Evolutionary conservation across 37 sponge, comb jelly and placozoan genomes (phyloP).

Genomic region (Spongilla lacustris): DNA sequence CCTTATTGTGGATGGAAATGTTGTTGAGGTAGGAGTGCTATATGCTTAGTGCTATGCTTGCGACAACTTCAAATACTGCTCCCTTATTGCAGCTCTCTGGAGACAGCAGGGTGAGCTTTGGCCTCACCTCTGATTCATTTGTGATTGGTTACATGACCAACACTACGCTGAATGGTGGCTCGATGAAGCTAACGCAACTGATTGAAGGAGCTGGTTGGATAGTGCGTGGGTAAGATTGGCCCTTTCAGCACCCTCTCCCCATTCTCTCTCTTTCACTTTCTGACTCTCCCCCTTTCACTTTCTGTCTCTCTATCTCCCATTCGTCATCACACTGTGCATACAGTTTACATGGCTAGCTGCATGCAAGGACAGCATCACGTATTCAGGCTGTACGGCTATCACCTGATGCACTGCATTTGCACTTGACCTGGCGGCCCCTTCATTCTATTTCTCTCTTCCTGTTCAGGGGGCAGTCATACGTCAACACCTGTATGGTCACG

Average conservation of each 20-base stretch:
- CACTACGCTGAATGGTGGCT: slow-evolving; percentile 18
- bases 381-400: no score
- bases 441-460: no score
- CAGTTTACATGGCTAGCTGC: no score
- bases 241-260: no score
- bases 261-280: no score
- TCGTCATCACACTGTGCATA: no score
- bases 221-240: slow-evolving; percentile 47
- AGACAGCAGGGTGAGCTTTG: slow-evolving; percentile 58
- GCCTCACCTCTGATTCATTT: slow-evolving; percentile 14
- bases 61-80: no score
- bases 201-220: slow-evolving; percentile 79
- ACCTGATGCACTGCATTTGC: neutral
- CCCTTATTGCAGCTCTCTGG: slow-evolving; percentile 26
- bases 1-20: slow-evolving; percentile 54
- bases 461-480: slow-evolving; percentile 50
- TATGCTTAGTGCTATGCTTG: neutral
- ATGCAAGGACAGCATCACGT: no score
- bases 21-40: slow-evolving; percentile 46
- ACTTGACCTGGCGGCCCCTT: neutral
- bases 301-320: no score
- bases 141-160: slow-evolving; percentile 69
- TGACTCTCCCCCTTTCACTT: no score
- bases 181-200: slow-evolving; percentile 25
- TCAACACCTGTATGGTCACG: slow-evolving; percentile 43